Conservation (phyloP, 1,140 invertebrate genomes). For the Papilio dardanus region DNA sequence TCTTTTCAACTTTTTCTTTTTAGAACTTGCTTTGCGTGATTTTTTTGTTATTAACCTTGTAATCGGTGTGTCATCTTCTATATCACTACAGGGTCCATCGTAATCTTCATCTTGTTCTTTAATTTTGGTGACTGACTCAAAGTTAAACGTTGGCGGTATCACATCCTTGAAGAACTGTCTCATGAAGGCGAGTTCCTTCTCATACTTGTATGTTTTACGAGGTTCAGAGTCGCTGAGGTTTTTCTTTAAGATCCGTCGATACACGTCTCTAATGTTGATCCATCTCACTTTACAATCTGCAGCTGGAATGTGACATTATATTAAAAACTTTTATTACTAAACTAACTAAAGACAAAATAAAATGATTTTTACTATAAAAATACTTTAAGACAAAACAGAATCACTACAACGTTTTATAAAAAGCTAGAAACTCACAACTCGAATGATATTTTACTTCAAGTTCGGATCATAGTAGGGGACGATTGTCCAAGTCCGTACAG, state of each 20-base stretch:
- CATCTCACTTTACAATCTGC: slow-evolving; percentile 73
- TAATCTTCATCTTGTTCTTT: slow-evolving; percentile 50
- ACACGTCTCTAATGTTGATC: slow-evolving; percentile 78
- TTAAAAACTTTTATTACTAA: slow-evolving; percentile 17
- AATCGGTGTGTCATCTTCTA: slow-evolving; percentile 51
- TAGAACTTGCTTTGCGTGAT: slow-evolving; percentile 48
- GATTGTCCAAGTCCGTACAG: slow-evolving; percentile 24
- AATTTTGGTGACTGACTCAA: slow-evolving; percentile 54
- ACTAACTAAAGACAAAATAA: not conserved
- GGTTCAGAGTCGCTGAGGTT: slow-evolving; percentile 46
- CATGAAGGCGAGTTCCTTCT: slow-evolving; percentile 67
- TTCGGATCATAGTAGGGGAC: slow-evolving; percentile 40
- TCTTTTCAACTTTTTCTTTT: slow-evolving; percentile 56
- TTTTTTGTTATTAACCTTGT: slow-evolving; percentile 51
- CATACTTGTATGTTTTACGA: slow-evolving; percentile 68
- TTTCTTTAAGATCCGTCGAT: slow-evolving; percentile 66
- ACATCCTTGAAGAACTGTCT: slow-evolving; percentile 67
- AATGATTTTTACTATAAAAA: too few relatives aligned
- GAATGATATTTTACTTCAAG: slow-evolving; percentile 34
- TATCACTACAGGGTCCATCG: slow-evolving; percentile 44
- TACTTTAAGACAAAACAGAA: not conserved
- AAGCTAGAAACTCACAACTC: not conserved
- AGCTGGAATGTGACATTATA: slow-evolving; percentile 56
- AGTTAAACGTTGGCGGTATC: slow-evolving; percentile 44
- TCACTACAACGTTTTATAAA: too few relatives aligned